Evolutionary conservation across 2,113 vertebrate genomes (phyloP).

Genomic region (Sarotherodon lohbergeri): DNA sequence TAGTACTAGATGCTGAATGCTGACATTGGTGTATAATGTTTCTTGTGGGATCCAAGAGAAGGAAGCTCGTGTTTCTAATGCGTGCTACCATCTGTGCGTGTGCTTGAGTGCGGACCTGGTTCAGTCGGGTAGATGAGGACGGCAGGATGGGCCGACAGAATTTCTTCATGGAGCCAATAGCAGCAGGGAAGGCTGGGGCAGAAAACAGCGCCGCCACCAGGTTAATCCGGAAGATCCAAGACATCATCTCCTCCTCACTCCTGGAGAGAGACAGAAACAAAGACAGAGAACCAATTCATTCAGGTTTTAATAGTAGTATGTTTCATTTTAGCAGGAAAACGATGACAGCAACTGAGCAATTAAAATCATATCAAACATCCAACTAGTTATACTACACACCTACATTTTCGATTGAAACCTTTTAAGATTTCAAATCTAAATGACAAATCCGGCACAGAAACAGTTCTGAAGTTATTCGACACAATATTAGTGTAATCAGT

Average conservation of each 20-base stretch:
- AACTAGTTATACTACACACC: neutral
- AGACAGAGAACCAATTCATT: neutral
- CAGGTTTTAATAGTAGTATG: neutral
- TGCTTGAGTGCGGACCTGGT: conserved; percentile 68
- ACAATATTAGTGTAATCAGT: neutral
- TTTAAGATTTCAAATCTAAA: neutral
- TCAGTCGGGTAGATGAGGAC: conserved; percentile 83
- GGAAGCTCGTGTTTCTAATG: neutral
- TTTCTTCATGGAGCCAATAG: conserved; percentile 97
- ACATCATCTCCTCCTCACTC: conserved; percentile 95
- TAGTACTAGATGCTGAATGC: neutral
- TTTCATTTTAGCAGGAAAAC: neutral
- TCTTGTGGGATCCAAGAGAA: neutral
- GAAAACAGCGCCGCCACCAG: conserved; percentile 94
- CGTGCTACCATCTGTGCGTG: neutral
- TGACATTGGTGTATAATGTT: neutral
- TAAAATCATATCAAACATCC: neutral
- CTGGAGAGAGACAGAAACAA: conserved; percentile 49
- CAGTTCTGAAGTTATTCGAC: neutral
- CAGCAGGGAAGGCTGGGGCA: conserved; percentile 92
- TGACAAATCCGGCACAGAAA: neutral
- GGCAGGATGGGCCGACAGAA: conserved; percentile 91
- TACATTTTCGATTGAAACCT: neutral
- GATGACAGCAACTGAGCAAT: neutral
- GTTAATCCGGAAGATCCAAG: conserved; percentile 96